Evolutionary conservation across 2,797 vertebrate genomes (phyloP), one percentile per base, ranked within the genome.

Genomic region (Botia almorhae): DNA sequence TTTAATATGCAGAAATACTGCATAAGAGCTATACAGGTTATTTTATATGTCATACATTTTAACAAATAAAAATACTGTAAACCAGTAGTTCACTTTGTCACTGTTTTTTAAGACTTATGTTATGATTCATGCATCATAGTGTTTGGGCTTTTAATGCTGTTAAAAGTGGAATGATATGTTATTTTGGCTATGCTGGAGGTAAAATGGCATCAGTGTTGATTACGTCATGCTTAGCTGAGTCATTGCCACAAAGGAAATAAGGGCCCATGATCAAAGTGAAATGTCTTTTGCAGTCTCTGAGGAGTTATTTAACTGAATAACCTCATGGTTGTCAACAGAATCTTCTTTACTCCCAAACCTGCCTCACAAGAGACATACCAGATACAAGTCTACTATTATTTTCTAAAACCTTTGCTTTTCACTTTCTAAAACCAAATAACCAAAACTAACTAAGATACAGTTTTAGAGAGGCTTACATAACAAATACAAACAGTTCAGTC

Each of bases 321-420:
- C 36, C 14, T 29, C 48, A 13, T 33, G 70, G 77, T 74, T 56
- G 65, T 69, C 79, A 76, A 63, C 74, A 64, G 46, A 51, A 55
- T 76, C 76, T 33, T 81, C 84, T 76, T 29, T 39, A 26, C 16
- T 79, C 23, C 3, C 53, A 74, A 81, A 76, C 79, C 64, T 81
- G 71, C 19, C 26, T 51, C 76, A 73, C 63, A 63, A 63, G n/a
- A 76, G 43, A 74, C 63, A 82, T 74, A 85, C 4, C 21, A 76
- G 16, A 74, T 23, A 79, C 14, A 6, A 48, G 53, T 17, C 17
- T 17, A 36, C 75, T 65, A 79, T 7, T 65, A 79, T 4, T 53
- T 7, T 23, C 29, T 17, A 55, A 4, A 29, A 53, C 14, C 19
- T 63, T 74, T 74, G 17, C 51, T n/a, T 43, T 60, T 17, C n/a